Conservation (phyloP, 2,797 vertebrate genomes). For the Catostomus latipinnis region DNA sequence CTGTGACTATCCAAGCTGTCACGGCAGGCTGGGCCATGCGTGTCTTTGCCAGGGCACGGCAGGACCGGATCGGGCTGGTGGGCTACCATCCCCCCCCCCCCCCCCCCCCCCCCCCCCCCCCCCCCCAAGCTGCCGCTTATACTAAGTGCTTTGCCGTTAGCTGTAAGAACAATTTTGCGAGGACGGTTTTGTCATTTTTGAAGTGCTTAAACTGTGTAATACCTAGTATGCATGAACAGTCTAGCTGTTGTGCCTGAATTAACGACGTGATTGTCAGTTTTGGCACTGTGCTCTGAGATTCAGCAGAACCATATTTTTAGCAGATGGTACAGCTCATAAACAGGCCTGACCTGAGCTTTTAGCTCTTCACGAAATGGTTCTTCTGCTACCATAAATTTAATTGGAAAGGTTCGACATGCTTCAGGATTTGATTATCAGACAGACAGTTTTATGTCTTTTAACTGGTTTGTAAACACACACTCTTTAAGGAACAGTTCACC, state of each 20-base stretch:
- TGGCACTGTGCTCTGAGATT: conserved; percentile 24
- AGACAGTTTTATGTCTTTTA: background rate
- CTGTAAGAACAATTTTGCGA: conserved; percentile 52
- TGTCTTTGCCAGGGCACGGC: conserved; percentile 78
- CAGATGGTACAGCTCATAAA: conserved; percentile 52
- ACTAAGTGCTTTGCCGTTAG: conserved; percentile 68
- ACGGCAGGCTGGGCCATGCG: conserved; percentile 72
- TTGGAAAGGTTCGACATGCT: conserved; percentile 10
- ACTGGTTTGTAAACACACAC: background rate
- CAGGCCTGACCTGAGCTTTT: conserved; percentile 46
- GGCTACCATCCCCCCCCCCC: conserved; percentile 69
- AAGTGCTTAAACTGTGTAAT: conserved; percentile 61
- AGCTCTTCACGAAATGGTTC: background rate
- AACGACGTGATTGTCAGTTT: conserved; percentile 42
- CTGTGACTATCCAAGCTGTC: conserved; percentile 83
- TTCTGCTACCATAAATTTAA: background rate
- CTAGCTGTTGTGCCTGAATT: conserved; percentile 50
- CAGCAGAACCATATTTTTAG: conserved; percentile 27
- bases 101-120: conserved; percentile 65
- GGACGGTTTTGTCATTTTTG: conserved; percentile 39
- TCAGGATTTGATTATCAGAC: conserved; percentile 12
- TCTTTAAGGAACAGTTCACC: background rate
- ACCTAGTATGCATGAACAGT: conserved; percentile 58
- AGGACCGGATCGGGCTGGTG: conserved; percentile 79
- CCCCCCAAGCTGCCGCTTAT: conserved; percentile 74